These are phyloP conservation scores for Dolichoris vasculosae DNA, from an alignment of 1,140 invertebrate species.

Conservation along the genomic window DNA sequence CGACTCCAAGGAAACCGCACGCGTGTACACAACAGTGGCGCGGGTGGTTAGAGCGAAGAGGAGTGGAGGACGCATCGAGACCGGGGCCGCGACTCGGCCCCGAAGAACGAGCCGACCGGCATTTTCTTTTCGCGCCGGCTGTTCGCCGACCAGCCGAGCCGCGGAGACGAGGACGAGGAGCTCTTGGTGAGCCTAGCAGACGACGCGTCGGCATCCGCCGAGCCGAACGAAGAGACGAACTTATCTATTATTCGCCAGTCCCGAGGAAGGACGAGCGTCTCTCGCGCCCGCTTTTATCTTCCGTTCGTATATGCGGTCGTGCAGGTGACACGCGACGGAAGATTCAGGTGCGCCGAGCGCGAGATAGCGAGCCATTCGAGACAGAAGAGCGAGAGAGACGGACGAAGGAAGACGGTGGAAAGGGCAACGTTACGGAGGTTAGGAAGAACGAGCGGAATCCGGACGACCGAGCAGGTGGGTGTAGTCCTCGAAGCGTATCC, in stretches of 20 bases:
- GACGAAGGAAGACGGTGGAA: neutral
- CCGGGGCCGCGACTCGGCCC: no score
- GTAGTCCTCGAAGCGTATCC: conserved; percentile 30
- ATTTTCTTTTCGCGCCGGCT: conserved; percentile 4
- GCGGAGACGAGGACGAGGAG: neutral
- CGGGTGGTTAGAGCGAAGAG: neutral
- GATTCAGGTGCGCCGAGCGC: conserved; percentile 3
- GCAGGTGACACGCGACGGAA: conserved; percentile 56
- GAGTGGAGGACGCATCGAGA: no score
- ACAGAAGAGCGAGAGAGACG: neutral
- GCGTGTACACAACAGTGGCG: neutral
- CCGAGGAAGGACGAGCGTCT: neutral
- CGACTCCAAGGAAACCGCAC: conserved; percentile 33
- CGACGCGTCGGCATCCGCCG: conserved; percentile 18
- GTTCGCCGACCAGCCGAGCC: neutral
- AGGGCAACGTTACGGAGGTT: conserved; percentile 18
- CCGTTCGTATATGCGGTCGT: conserved; percentile 16
- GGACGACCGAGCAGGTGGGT: conserved; percentile 59
- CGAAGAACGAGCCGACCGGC: neutral
- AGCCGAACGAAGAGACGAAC: neutral
- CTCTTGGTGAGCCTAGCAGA: conserved; percentile 3
- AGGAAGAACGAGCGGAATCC: conserved; percentile 32
- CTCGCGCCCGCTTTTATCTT: neutral
- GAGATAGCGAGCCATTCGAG: neutral
- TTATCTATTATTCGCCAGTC: neutral